phyloP scores from a whole-genome alignment of 2,113 vertebrate genomes.

The Pandion haliaetus region DNA sequence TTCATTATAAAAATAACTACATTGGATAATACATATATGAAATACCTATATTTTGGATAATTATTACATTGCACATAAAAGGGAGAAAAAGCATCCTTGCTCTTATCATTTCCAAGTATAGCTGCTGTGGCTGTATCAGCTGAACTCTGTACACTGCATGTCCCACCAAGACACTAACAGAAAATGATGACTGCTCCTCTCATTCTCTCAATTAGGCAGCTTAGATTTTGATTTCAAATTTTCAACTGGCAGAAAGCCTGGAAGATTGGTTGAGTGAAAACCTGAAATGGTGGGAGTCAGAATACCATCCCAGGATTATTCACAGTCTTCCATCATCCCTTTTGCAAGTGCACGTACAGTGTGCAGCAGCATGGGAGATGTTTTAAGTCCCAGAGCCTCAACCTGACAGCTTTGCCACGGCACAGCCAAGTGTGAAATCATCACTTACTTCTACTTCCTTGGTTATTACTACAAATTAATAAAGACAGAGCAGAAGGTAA shows the following conservation, averaged over 20 bases:
- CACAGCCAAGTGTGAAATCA: background rate
- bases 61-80: background rate
- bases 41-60: background rate
- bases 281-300: background rate
- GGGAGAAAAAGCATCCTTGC: background rate
- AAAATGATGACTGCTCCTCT: background rate
- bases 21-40: background rate
- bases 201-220: background rate
- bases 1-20: background rate
- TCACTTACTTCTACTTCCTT: conserved; percentile 27
- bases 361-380: background rate
- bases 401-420: background rate
- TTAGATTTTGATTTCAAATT: conserved; percentile 26
- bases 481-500: conserved; percentile 20
- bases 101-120: background rate
- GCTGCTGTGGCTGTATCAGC: background rate
- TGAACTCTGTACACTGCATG: background rate
- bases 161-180: background rate
- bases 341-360: background rate
- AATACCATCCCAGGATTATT: conserved; percentile 21
- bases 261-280: conserved; percentile 12
- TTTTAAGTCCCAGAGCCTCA: conserved; percentile 19
- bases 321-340: conserved; percentile 20
- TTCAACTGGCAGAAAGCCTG: conserved; percentile 38
- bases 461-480: conserved; percentile 39